Evolutionary conservation across 2,113 vertebrate genomes (phyloP).

Genomic region (Craseonycteris thonglongyai): DNA sequence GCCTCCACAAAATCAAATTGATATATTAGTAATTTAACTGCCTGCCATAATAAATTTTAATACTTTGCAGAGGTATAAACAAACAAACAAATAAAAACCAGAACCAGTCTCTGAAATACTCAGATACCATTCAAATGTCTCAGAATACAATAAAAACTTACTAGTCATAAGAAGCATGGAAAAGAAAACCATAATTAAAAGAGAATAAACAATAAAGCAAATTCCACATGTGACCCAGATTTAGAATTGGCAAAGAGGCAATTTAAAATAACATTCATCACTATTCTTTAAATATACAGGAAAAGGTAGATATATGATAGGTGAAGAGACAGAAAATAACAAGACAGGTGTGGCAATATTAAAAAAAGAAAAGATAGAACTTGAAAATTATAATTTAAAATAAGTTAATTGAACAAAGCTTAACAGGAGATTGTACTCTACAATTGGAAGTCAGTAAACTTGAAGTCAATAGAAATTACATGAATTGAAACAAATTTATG

Average conservation of each 20-base stretch:
- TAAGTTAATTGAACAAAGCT: neutral
- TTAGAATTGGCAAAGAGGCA: neutral
- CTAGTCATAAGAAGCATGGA: neutral
- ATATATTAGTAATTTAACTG: neutral
- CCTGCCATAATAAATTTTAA: neutral
- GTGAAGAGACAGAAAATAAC: neutral
- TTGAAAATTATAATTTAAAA: neutral
- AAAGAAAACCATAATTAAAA: neutral
- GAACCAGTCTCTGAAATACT: neutral
- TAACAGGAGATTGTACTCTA: neutral
- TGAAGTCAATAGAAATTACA: neutral
- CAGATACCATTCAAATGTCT: neutral
- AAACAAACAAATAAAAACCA: neutral
- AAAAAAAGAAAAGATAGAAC: neutral
- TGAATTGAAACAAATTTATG: neutral
- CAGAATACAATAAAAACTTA: neutral
- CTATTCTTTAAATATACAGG: neutral
- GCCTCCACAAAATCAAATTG: neutral
- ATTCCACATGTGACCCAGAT: neutral
- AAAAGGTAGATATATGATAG: neutral
- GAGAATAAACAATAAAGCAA: neutral
- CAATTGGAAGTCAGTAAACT: neutral
- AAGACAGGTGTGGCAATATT: neutral
- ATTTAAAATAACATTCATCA: neutral
- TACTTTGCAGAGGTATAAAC: neutral